Evolutionary conservation across 2,113 vertebrate genomes (phyloP), one percentile per base, ranked within the genome.

Genomic region (Cepphus grylle): DNA sequence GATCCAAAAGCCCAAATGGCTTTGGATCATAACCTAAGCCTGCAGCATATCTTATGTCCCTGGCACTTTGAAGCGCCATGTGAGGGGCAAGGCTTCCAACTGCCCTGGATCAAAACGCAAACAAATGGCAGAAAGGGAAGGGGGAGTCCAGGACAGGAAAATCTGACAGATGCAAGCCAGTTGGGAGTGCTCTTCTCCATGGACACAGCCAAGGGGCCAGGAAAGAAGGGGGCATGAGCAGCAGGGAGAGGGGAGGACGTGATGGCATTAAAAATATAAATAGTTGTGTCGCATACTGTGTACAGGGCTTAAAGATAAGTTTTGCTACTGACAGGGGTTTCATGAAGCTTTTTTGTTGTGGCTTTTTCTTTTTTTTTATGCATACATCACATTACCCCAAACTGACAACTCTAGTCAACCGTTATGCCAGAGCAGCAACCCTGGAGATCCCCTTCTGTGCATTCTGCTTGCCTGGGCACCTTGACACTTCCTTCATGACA

Each of bases 401-500:
- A 92, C 83, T 94, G 96, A 95, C 96, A 96, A 88, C 81, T 95
- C 61, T 29, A 93, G 77, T 86, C 91, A 95, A 92, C 83, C 56
- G 21, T 94, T 65, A 85, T 13, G 70, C 34, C 80, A 62, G 77
- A 91, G 91, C 4, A 0, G 94, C 89, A 91, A 34, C 87, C 84
- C 89, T 69, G 94, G 91, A 65, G 92, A 89, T 95, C 77, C 83
- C 96, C 90, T 81, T 81, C 88, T 95, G 97, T 65, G 88, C 53
- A 4, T 96, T 97, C 95, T 96, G 96, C 97, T 94, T 95, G 76
- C 88, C 88, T 96, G 96, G 91, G 86, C 96, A 95, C 77, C 89
- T 77, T 96, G 94, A 94, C 61, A 8, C 86, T 52, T 94, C 86
- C 94, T 91, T 96, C 2, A 0, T 96, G 96, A 96, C 96, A 96